Base-by-base conservation (phyloP, 2,113 vertebrate genomes). In the Aptenodytes patagonicus region DNA sequence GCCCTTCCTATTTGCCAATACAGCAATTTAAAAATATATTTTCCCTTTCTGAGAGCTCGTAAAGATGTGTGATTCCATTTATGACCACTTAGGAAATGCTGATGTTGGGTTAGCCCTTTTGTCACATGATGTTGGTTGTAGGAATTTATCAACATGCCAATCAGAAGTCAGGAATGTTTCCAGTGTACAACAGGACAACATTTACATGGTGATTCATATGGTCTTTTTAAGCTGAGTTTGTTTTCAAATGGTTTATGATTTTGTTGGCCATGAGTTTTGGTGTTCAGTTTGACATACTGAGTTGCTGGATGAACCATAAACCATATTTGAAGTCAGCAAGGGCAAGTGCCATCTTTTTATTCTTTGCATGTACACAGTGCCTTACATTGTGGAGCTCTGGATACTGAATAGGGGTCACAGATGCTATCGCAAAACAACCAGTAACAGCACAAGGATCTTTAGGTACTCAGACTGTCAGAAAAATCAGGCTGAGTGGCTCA, bases 391-490 rank as follows among this genome's bases (percentile, higher is more conserved):
- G 77, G 61, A 69, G 49, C 66, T 72, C 70, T 89, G 72, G 61
- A 47, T 81, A 40, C 36, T 72, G 55, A 93, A 89, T 21, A 91
- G 80, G 72, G 91, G 83, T 89, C 90, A 86, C 72, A 95, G 60
- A 87, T 85, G 89, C 62, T 87, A 94, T 68, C 25, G 7, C 49
- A 72, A 89, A 94, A 77, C 89, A 91, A 62, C 64, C 68, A 90
- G 65, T 82, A 91, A 87, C 57, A 91, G 70, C 70, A 73, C 46
- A 83, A 84, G 65, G 69, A 92, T 61, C 64, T 89, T 58, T 65
- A 94, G 83, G 77, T 95, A 87, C 87, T 93, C 26, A 2, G 62
- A 82, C 69, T 87, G 65, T 89, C 92, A 92, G 85, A 95, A 90
- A 89, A 94, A 94, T 94, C 51, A 95, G 68, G 79, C 68, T 76